Evolutionary conservation across 1,140 invertebrate species (phyloP).

Genomic region (Brachionus calyciflorus): DNA sequence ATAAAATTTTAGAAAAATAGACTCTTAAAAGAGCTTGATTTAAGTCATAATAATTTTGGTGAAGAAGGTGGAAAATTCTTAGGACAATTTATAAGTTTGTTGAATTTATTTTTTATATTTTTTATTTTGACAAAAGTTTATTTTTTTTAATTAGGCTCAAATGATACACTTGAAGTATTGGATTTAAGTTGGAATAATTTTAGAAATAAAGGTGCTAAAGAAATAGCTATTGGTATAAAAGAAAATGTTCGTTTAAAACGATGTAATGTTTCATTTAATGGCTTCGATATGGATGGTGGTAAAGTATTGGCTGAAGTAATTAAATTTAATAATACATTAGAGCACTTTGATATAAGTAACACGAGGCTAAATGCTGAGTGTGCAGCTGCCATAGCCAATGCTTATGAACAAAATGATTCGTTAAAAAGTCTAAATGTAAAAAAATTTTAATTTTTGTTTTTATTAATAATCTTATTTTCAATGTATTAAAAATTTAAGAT

Average conservation of each 20-base stretch:
- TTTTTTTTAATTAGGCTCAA: no score
- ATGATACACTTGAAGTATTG: conserved; percentile 56
- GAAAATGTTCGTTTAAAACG: conserved; percentile 59
- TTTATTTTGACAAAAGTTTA: no score
- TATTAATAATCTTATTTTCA: no score
- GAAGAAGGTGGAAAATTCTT: conserved; percentile 54
- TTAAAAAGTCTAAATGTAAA: conserved; percentile 55
- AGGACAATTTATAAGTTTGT: conserved; percentile 57
- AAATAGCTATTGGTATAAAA: conserved; percentile 58
- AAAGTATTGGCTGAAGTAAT: conserved; percentile 56
- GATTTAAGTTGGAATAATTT: conserved; percentile 60
- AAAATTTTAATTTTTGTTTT: conserved; percentile 7
- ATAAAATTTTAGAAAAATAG: conserved; percentile 50
- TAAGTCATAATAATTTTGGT: conserved; percentile 56
- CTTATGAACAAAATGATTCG: conserved; percentile 55
- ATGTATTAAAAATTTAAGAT: no score
- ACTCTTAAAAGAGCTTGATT: conserved; percentile 52
- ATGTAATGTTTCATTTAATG: conserved; percentile 58
- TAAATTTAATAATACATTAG: conserved; percentile 52
- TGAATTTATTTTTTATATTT: no score
- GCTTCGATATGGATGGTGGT: conserved; percentile 57
- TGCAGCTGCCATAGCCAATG: conserved; percentile 55
- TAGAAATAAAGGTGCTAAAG: conserved; percentile 53
- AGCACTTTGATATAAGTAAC: conserved; percentile 57
- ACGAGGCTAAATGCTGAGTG: conserved; percentile 55